phyloP scores from a whole-genome alignment of 2,797 vertebrate genomes.

The Spondyliosoma cantharus region DNA sequence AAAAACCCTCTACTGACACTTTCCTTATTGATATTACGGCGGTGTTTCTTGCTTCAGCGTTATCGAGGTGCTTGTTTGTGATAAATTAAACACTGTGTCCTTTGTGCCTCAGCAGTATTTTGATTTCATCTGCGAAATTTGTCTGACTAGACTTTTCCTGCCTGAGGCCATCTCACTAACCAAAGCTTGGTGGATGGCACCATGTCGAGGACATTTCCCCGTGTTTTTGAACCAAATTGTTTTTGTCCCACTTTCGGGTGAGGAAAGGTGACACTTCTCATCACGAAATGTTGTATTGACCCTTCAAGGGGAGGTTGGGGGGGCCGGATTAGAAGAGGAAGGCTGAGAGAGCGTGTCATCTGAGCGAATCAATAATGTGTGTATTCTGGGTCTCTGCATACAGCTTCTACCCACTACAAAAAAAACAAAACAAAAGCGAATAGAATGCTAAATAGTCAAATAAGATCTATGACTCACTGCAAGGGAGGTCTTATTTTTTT shows the following conservation, averaged over 20 bases:
- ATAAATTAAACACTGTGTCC: not conserved
- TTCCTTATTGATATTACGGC: not conserved
- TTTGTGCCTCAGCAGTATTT: conserved; percentile 32
- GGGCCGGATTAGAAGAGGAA: conserved; percentile 64
- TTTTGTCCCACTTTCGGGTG: conserved; percentile 65
- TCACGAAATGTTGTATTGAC: conserved; percentile 74
- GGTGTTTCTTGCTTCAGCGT: not conserved
- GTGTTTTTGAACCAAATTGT: conserved; percentile 67
- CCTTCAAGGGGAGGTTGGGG: conserved; percentile 63
- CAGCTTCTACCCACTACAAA: conserved; percentile 20
- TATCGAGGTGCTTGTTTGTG: conserved; percentile 13
- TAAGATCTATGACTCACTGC: not conserved
- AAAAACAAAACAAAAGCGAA: conserved; percentile 21
- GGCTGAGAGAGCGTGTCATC: conserved; percentile 49
- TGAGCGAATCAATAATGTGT: conserved; percentile 64
- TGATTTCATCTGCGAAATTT: conserved; percentile 48
- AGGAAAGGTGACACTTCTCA: conserved; percentile 73
- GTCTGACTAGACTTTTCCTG: conserved; percentile 51
- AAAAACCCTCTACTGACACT: not conserved
- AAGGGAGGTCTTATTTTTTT: not conserved
- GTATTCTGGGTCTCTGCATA: conserved; percentile 28
- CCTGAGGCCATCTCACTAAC: conserved; percentile 62
- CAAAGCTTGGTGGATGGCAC: conserved; percentile 58
- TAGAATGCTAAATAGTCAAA: not conserved
- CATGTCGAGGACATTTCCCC: conserved; percentile 58